Evolutionary conservation across 2,797 vertebrate genomes (phyloP), one percentile per base, ranked within the genome.

Genomic region (Stomatorhinus walkeri): DNA sequence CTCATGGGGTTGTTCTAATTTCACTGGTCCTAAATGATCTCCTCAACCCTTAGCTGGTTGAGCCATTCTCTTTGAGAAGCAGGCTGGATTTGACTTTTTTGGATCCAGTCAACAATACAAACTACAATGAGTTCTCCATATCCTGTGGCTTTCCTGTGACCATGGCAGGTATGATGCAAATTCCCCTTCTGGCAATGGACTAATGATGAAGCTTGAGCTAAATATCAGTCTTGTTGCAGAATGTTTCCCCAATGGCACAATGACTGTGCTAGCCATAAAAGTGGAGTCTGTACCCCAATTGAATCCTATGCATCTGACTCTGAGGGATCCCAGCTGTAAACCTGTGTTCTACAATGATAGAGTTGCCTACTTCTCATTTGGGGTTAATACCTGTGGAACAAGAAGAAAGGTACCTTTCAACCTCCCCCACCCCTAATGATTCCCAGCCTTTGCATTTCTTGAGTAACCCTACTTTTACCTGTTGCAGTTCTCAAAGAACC

Each of bases 171-270:
- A 93, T 85, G 19, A 43, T 8, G 1, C 59, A 19, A 10, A 10
- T 72, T 43, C 52, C 12, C 56, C n/a, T 87, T 46, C 36, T 28
- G 32, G 19, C 8, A 87, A 64, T 40, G 22, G 19, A 54, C 19
- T 46, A 16, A 85, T 32, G 28, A 5, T 28, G 28, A 32, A n/a
- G 36, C 72, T 79, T 79, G 72, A 0, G 72, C 36, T 79, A 79
- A 36, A 61, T 8, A 24, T 28, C 3, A 16, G 10, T 24, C 59
- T 19, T 51, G 16, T 68, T 90, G 8, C 90, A 98, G 97, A 89
- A 2, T 99, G 97, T 89, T 91, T 94, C 32, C 85, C 96, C 8
- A 96, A 96, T 89, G 97, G 97, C 5, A 97, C 95, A 0, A 93
- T 97, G 64, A 91, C 93, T 0, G 91, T 96, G 5, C 88, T 95